These are phyloP conservation scores for Lepidurus couesii DNA, from an alignment of 1,140 invertebrate species.

Conservation along the genomic window DNA sequence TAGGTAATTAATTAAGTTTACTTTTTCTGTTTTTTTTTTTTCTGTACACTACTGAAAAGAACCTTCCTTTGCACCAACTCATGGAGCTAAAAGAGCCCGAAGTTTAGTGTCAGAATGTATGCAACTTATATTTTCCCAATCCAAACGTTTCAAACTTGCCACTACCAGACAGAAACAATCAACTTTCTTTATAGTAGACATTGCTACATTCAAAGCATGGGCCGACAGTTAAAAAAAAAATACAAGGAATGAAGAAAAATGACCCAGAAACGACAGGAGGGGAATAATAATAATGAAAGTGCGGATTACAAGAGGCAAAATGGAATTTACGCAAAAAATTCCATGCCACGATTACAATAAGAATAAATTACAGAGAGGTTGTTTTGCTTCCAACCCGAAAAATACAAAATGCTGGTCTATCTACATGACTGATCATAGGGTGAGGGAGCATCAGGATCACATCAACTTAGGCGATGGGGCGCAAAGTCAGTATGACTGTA, in stretches of 20 bases:
- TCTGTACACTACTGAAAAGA: too few relatives aligned
- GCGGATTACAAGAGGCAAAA: background rate
- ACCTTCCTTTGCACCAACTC: too few relatives aligned
- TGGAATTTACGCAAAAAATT: background rate
- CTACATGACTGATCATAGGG: background rate
- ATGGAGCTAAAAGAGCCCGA: background rate
- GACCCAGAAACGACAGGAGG: background rate
- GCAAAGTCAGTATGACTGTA: conserved; percentile 22
- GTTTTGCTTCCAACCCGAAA: background rate
- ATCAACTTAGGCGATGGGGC: background rate
- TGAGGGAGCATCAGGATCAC: background rate
- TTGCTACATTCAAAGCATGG: conserved; percentile 9
- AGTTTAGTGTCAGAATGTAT: background rate
- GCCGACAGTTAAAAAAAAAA: background rate
- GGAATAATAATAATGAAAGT: background rate
- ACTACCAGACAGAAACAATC: background rate
- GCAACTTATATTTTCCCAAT: conserved; percentile 16
- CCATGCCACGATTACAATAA: background rate
- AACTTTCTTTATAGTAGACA: conserved; percentile 4
- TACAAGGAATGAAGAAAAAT: background rate
- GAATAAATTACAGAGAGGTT: background rate
- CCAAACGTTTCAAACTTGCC: background rate
- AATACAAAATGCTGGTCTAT: background rate
- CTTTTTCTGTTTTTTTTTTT: too few relatives aligned
- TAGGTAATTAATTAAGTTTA: too few relatives aligned